Percentiles rank a stretch among this genome's conserved stretches.
phyloP scores from a whole-genome alignment of 2,888 invertebrate genomes.

The Philereme vetulata region DNA sequence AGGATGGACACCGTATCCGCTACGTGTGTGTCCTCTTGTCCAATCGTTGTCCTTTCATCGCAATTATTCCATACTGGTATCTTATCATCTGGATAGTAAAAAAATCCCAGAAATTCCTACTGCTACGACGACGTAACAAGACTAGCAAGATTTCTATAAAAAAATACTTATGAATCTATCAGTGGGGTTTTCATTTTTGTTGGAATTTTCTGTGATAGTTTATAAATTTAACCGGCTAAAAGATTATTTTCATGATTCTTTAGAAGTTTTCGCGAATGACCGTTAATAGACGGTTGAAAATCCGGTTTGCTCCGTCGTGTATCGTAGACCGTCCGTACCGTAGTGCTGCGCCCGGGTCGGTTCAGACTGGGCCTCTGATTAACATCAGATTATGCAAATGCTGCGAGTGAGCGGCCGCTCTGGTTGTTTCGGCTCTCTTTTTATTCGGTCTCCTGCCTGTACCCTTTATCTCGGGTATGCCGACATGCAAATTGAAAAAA shows the following conservation, averaged over 20 bases:
- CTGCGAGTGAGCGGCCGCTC: conserved; percentile 77
- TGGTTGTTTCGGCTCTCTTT: conserved; percentile 75
- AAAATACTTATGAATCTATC: too few relatives aligned
- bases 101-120: too few relatives aligned
- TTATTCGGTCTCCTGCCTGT: conserved; percentile 67
- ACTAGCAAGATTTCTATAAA: too few relatives aligned
- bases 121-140: too few relatives aligned
- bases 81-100: neutral
- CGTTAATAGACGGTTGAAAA: conserved; percentile 17
- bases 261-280: conserved; percentile 9
- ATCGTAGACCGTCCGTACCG: conserved; percentile 22
- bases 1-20: conserved; percentile 57
- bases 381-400: conserved; percentile 84
- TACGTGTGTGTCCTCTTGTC: conserved; percentile 53
- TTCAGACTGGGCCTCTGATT: conserved; percentile 71
- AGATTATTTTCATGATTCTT: neutral
- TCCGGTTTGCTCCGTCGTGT: conserved; percentile 20
- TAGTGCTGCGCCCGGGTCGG: conserved; percentile 30
- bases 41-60: conserved; percentile 18
- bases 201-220: too few relatives aligned
- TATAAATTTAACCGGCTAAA: neutral
- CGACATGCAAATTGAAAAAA: conserved; percentile 74
- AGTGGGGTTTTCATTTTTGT: too few relatives aligned
- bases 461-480: conserved; percentile 78
- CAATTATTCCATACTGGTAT: conserved; percentile 3